phyloP scores from a whole-genome alignment of 2,113 vertebrate species.

The Barbus barbus region DNA sequence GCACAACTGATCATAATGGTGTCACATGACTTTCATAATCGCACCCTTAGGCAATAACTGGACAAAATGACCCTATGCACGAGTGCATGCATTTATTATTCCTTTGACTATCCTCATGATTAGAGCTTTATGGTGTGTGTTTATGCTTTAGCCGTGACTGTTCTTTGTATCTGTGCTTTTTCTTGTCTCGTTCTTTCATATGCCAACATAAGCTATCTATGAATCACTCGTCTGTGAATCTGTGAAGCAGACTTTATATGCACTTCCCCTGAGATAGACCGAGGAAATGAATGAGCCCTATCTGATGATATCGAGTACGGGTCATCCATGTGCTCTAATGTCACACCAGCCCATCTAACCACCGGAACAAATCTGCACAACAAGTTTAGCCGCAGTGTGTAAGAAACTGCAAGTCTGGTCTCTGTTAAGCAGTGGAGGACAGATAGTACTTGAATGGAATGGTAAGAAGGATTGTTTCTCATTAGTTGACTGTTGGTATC shows the following conservation, averaged over 20 bases:
- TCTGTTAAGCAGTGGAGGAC: not conserved
- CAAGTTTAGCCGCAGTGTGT: not conserved
- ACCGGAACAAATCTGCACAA: not conserved
- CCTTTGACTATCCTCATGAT: not conserved
- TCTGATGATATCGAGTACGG: conserved; percentile 43
- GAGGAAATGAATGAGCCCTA: conserved; percentile 44
- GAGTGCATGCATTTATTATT: not conserved
- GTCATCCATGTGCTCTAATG: conserved; percentile 36
- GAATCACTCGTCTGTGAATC: conserved; percentile 39
- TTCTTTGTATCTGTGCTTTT: conserved; percentile 19
- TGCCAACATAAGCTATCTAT: conserved; percentile 6
- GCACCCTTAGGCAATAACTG: not conserved
- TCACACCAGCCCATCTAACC: not conserved
- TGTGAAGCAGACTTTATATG: conserved; percentile 26
- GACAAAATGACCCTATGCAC: not conserved
- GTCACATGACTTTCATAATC: not conserved
- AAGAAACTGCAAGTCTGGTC: conserved; percentile 1
- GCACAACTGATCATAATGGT: not conserved
- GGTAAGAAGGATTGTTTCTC: not conserved
- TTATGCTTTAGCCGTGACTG: conserved; percentile 5
- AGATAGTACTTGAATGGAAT: not conserved
- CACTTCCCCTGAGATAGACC: conserved; percentile 34
- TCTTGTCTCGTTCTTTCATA: conserved; percentile 27
- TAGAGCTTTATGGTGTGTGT: not conserved
- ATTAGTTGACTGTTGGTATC: not conserved